A percentile compares a stretch with the other conserved stretches of the same genome.
These are phyloP conservation scores for Empidonax traillii DNA, from an alignment of 2,113 vertebrate genomes.

Conservation along the genomic window DNA sequence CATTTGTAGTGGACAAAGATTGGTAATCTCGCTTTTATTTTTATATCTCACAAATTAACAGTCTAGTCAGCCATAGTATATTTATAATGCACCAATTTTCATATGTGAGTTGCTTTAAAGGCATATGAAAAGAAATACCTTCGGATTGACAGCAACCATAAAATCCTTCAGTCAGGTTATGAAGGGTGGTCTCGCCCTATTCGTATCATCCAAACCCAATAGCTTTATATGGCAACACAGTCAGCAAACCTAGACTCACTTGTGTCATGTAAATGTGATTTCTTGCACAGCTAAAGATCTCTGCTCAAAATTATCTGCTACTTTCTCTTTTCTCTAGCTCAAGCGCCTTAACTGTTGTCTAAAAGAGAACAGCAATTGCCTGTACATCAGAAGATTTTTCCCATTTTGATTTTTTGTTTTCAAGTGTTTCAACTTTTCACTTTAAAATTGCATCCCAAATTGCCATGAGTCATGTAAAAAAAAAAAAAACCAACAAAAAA, in stretches of 20 bases:
- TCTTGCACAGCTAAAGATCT: background rate
- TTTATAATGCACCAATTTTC: background rate
- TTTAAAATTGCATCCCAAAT: background rate
- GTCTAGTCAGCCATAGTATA: background rate
- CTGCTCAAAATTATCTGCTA: background rate
- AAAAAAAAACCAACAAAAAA: background rate
- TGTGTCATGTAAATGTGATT: accelerated
- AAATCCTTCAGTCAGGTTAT: background rate
- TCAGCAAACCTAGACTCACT: background rate
- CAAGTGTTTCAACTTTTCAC: background rate
- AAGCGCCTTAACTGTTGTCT: background rate
- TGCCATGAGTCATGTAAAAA: background rate
- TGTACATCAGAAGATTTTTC: background rate
- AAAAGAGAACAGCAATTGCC: background rate
- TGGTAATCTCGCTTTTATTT: background rate
- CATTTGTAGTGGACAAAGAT: background rate
- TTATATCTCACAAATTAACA: background rate
- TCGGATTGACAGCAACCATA: background rate
- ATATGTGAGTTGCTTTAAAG: background rate
- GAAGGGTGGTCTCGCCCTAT: background rate
- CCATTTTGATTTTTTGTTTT: background rate
- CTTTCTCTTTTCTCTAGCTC: background rate
- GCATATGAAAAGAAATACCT: background rate
- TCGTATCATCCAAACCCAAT: background rate
- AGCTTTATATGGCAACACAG: background rate